Percentiles rank a stretch among this genome's conserved stretches.
Conservation (phyloP, 2,888 invertebrate genomes). For the Aphidius colemani region DNA sequence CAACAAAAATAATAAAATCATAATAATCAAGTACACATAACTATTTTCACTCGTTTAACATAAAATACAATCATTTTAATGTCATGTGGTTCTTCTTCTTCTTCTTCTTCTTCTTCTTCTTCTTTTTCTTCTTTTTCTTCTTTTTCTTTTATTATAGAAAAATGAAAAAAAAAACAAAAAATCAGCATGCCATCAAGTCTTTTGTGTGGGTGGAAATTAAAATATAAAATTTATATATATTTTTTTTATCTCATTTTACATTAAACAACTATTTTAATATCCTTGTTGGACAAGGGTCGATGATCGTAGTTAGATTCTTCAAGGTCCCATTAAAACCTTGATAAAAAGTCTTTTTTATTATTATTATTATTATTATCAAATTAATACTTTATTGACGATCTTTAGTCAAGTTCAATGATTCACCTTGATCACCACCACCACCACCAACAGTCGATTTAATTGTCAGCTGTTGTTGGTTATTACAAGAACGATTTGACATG, state of each 20-base stretch:
- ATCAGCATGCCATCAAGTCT: constrained; percentile 12
- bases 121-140: neutral
- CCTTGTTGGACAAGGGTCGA: constrained; percentile 30
- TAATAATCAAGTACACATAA: too few species aligned
- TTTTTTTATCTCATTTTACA: too few species aligned
- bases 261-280: constrained; percentile 6
- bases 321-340: constrained; percentile 37
- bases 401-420: constrained; percentile 54
- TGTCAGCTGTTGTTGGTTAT: constrained; percentile 37
- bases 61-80: too few species aligned
- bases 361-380: too few species aligned
- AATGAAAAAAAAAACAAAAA: neutral
- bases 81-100: too few species aligned
- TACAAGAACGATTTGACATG: constrained; percentile 40
- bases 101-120: too few species aligned
- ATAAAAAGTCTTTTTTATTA: neutral
- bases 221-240: too few species aligned
- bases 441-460: neutral
- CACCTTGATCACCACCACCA: constrained; percentile 41
- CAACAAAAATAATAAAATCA: too few species aligned
- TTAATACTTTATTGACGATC: constrained; percentile 44
- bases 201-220: constrained; percentile 27
- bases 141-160: too few species aligned
- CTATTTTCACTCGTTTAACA: too few species aligned
- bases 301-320: constrained; percentile 33